Base-by-base conservation (phyloP, 2,113 vertebrate species). In the Petromus typicus region DNA sequence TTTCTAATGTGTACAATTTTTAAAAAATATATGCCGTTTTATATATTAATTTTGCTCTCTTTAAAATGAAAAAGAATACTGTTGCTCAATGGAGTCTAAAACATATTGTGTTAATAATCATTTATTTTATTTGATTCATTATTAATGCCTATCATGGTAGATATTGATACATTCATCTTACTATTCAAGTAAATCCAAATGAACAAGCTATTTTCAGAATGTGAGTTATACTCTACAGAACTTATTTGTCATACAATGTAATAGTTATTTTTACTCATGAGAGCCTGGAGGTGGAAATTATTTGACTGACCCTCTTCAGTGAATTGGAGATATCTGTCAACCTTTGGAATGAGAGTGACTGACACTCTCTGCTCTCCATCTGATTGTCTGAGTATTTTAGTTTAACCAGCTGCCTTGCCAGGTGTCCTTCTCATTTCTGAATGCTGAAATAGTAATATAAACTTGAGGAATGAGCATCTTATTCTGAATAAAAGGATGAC, bases 61-160 rank as follows among this genome's bases (percentile, higher is more conserved):
- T 61, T 71, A 22, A 87, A 63, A 12, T 9, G 8, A 66, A 57
- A 86, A 78, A 87, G 86, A 89, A 79, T 86, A 40, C 85, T 86
- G 9, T n/a, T 89, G 13, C 14, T 32, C 4, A 2, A 10, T 83
- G 79, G 67, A 91, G 73, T 67, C 48, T 92, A 92, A 93, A 56
- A 91, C 25, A 40, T 71, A 57, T 18, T 89, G 56, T 73, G 45
- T 37, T 91, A 89, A 64, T 85, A 95, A 59, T 20, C 79, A 80
- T 71, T 97, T 95, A 91, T 95, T 93, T 88, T 90, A 89, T 95
- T 88, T 89, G 81, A 86, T 37, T 92, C 16, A 80, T 95, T 83
- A 91, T 63, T 73, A 95, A 92, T 71, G n/a, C 23, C 14, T 86
- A 11, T 57, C 25, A 67, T 78, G 67, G 32, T 48, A 95, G 51